Base-by-base conservation (phyloP, 2,797 vertebrate species). In the Rhadinocentrus ornatus region DNA sequence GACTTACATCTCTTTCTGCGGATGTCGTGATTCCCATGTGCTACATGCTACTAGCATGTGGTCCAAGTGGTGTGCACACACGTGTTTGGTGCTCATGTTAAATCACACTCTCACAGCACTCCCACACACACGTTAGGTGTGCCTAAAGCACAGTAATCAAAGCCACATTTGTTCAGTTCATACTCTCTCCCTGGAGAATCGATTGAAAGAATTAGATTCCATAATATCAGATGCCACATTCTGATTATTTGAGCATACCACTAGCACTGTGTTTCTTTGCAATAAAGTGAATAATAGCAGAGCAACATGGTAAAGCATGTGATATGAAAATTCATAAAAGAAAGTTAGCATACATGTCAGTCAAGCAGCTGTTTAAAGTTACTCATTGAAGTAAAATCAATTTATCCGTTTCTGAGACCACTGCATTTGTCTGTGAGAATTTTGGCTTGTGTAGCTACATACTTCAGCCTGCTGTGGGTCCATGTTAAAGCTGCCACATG, bases 151-250 rank as follows among this genome's bases (percentile, higher is more conserved):
- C 44, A 54, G 41, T 80, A 86, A 92, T 88, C 64, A 16, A 84
- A 88, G 44, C 83, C 90, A 89, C 79, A 82, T 72, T 83, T 62
- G 22, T 76, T 69, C 15, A 66, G 81, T 88, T 88, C 63, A 69
- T 86, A 72, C 54, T 71, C 65, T 27, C 74, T 76, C 76, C 82
- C 82, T 58, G 32, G 61, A 77, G 74, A 69, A 72, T 70, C 13
- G 3, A 77, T 78, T 73, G 69, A 62, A 63, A 63, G 77, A 77
- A 77, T 85, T 73, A 58, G 55, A 81, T 76, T 73, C 64, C 83
- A 70, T 71, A 20, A 61, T 60, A 56, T 73, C 70, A 78, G 75
- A 83, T 77, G 66, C 71, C 71, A 73, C 69, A 80, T 77, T 83
- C 75, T 31, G 11, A 69, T 50, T 62, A 44, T 76, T 83, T 76